Conservation (phyloP, 2,888 invertebrate species). For the Archips crataeganus region DNA sequence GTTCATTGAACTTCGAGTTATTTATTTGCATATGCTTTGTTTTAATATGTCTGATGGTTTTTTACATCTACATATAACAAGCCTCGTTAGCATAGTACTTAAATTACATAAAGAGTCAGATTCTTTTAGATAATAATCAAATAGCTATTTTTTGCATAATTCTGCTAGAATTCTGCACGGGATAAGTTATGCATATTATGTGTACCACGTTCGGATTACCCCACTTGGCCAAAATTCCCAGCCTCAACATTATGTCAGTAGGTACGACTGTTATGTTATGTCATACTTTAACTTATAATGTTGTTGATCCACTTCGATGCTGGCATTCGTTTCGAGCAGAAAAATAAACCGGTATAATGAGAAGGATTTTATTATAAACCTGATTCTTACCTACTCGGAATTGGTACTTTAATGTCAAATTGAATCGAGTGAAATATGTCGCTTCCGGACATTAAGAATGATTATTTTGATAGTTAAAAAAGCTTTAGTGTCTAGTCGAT, state of each 20-base stretch:
- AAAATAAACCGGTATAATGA: constrained; percentile 24
- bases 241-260: constrained; percentile 3
- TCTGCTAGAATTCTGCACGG: neutral
- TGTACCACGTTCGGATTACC: neutral
- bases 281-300: constrained; percentile 7
- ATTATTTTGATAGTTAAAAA: neutral
- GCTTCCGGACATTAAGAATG: constrained; percentile 12
- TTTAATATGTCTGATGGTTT: too few species aligned
- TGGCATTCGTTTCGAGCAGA: constrained; percentile 16
- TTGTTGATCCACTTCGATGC: constrained; percentile 22
- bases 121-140: neutral
- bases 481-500: neutral
- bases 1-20: too few species aligned
- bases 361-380: constrained; percentile 7
- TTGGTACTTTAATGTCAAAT: constrained; percentile 23
- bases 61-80: too few species aligned
- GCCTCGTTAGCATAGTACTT: neutral
- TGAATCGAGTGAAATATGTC: neutral
- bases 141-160: neutral
- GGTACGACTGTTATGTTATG: constrained; percentile 4
- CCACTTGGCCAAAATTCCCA: neutral
- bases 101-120: neutral
- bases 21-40: too few species aligned
- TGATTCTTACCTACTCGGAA: neutral
- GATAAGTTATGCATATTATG: neutral